Conservation (phyloP, 1,140 invertebrate species). For the Meteorus sp. region DNA sequence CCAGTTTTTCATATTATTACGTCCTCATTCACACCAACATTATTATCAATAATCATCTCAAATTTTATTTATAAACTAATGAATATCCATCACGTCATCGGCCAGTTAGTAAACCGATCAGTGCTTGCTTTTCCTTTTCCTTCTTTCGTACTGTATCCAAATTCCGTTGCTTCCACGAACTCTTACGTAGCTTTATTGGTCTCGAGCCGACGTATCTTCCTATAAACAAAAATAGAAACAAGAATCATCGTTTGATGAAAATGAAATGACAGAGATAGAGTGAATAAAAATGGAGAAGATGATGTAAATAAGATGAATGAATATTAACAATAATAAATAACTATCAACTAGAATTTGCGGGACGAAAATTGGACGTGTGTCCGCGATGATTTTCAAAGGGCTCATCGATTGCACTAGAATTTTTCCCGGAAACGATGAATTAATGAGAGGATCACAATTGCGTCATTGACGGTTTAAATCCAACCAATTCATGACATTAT, state of each 20-base stretch:
- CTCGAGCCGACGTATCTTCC: slow-evolving; percentile 95
- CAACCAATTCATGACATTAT: too few species aligned
- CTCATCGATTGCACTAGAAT: too few species aligned
- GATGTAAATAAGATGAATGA: too few species aligned
- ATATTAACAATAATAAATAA: too few species aligned
- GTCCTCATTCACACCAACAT: neutral
- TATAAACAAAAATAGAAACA: slow-evolving; percentile 53
- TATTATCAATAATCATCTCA: neutral
- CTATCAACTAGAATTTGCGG: too few species aligned
- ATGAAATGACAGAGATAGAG: slow-evolving; percentile 3
- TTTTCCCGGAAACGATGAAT: too few species aligned
- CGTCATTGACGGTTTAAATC: too few species aligned
- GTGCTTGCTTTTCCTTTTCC: slow-evolving; percentile 84
- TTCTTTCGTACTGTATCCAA: slow-evolving; percentile 93
- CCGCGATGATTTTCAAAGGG: too few species aligned
- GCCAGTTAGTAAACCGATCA: slow-evolving; percentile 72
- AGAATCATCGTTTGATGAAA: neutral
- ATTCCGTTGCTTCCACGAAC: slow-evolving; percentile 92
- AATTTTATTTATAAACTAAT: neutral
- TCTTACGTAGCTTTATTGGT: slow-evolving; percentile 97
- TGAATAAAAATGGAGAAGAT: neutral
- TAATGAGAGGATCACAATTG: too few species aligned
- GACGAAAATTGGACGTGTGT: too few species aligned
- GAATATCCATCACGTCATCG: slow-evolving; percentile 38
- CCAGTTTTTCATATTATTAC: too few species aligned